Percentiles rank a stretch among this genome's conserved stretches.
Evolutionary conservation across 2,113 vertebrate genomes (phyloP).

Genomic region (Gambusia holbrooki): DNA sequence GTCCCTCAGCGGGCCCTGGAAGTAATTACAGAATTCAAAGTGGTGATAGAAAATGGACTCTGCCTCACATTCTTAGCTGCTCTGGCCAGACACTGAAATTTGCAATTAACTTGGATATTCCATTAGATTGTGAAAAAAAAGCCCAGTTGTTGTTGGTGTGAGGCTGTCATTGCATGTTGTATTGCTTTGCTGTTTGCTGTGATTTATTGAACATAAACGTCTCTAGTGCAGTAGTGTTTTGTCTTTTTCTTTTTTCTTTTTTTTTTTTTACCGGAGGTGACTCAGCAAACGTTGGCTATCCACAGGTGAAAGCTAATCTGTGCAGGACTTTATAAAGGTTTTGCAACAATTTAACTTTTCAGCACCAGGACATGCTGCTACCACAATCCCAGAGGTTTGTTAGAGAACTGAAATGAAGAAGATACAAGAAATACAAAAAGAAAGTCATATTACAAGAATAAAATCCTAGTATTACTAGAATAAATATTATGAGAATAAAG

Average conservation of each 20-base stretch:
- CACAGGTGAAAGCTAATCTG: conserved; percentile 43
- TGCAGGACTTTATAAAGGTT: neutral
- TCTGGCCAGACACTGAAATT: conserved; percentile 51
- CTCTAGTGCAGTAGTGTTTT: conserved; percentile 6
- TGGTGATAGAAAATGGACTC: conserved; percentile 69
- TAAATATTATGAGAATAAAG: too few relatives aligned
- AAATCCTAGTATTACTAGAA: too few relatives aligned
- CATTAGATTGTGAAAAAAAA: conserved; percentile 54
- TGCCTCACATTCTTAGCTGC: conserved; percentile 65
- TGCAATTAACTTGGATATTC: conserved; percentile 64
- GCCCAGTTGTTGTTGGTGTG: conserved; percentile 28
- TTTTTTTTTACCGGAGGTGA: neutral
- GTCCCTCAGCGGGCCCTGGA: conserved; percentile 58
- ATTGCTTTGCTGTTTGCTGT: conserved; percentile 36
- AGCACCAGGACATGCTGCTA: too few relatives aligned
- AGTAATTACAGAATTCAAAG: conserved; percentile 77
- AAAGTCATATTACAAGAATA: too few relatives aligned
- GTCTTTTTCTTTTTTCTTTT: too few relatives aligned
- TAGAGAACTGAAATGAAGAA: neutral
- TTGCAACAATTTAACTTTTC: neutral
- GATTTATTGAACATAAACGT: conserved; percentile 46
- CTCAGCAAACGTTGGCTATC: conserved; percentile 42
- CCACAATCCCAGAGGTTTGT: neutral
- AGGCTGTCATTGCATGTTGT: conserved; percentile 25
- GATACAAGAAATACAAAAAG: too few relatives aligned